Evolutionary conservation across 2,113 vertebrate species (phyloP), one percentile per base, ranked within the genome.

Genomic region (Orientallactaga bullata): DNA sequence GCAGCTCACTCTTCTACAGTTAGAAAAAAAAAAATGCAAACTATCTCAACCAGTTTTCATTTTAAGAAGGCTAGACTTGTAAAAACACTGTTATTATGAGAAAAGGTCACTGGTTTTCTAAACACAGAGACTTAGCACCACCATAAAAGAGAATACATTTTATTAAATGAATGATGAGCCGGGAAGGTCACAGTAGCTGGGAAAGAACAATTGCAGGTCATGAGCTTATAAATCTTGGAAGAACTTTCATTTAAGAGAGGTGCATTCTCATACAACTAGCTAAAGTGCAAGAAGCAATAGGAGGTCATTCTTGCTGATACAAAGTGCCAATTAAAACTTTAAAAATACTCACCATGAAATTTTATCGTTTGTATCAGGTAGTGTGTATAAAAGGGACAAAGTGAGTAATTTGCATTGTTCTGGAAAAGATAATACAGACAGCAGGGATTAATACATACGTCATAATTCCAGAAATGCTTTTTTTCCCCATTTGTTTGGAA

Each of bases 91-190:
- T 72, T 89, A 92, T 81, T 91, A 74, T 79, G 66, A 87, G 63
- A 95, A 95, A 95, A 97, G 78, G 73, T 96, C 91, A 94, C 83
- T 94, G 82, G 16, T 85, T 87, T 95, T 93, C 89, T 90, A 96
- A 96, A 93, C 83, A 89, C 81, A 80, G 72, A 91, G 69, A 74
- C 63, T 84, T 87, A 92, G 63, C 30, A 89, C 47, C 24, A 89
- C 20, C 23, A 84, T 95, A 93, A 95, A 94, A 87, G 55, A 84
- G n/a, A 96, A 92, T 89, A 87, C 79, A 91, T 94, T 92, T 95
- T 95, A 94, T 78, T 81, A 94, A 96, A 80, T 89, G 88, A 94
- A 87, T 90, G 80, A 97, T 89, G 83, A 82, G 39, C 72, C 47
- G 78, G 87, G 89, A 89, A 94, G 84, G 93, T 96, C 91, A 97